Percentiles rank a stretch among this genome's conserved stretches.
These are phyloP conservation scores for Silurus asotus DNA, from an alignment of 2,113 vertebrate genomes.

Conservation along the genomic window DNA sequence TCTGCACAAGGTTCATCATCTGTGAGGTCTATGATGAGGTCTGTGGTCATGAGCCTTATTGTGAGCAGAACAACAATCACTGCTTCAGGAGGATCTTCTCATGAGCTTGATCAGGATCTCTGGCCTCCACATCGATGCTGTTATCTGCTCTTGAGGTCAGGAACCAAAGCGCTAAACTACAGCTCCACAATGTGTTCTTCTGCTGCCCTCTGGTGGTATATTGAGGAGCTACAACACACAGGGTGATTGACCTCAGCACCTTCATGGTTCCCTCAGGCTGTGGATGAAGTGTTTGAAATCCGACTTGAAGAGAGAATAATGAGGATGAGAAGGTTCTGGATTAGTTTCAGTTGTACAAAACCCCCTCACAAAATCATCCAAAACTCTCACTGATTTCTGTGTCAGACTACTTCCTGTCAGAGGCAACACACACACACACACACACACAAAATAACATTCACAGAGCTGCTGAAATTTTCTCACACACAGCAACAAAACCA, in stretches of 20 bases:
- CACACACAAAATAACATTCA: neutral
- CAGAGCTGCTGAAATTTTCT: neutral
- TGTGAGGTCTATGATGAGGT: no score
- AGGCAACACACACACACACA: neutral
- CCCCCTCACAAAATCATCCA: neutral
- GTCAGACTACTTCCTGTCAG: no score
- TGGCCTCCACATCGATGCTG: neutral
- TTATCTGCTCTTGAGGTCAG: neutral
- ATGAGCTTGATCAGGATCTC: neutral
- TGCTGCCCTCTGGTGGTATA: conserved; percentile 22
- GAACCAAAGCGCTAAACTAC: neutral
- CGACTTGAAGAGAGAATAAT: neutral
- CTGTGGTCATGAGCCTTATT: neutral
- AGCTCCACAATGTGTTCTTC: no score
- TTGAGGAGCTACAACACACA: neutral
- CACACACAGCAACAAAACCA: neutral
- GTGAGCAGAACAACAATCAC: no score
- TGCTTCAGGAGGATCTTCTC: neutral
- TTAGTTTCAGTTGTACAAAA: neutral
- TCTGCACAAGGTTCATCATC: neutral
- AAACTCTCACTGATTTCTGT: no score
- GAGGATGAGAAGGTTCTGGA: neutral
- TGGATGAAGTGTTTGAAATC: neutral
- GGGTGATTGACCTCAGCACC: neutral
- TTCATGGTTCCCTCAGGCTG: neutral